phyloP scores from a whole-genome alignment of 2,113 vertebrate species.

The Tachuris rubrigastra region DNA sequence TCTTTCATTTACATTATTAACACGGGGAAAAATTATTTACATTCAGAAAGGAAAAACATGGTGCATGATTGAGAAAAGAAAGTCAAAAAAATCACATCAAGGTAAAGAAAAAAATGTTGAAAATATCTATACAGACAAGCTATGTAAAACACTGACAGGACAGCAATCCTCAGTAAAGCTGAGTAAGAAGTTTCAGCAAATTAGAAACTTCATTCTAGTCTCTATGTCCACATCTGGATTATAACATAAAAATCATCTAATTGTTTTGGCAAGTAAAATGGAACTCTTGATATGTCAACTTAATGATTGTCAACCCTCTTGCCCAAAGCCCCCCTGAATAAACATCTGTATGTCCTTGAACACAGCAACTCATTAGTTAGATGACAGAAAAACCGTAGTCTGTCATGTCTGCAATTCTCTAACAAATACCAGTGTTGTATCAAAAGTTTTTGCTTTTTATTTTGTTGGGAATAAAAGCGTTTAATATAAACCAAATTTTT shows the following conservation, averaged over 20 bases:
- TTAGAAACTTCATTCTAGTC: neutral
- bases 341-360: neutral
- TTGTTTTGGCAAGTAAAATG: neutral
- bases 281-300: neutral
- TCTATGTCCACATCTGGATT: neutral
- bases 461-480: neutral
- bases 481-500: neutral
- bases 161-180: neutral
- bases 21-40: neutral
- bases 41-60: neutral
- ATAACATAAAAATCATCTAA: neutral
- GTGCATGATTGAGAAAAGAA: neutral
- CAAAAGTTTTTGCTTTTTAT: neutral
- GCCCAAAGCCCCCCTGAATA: neutral
- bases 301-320: neutral
- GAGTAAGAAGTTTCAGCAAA: neutral
- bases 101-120: neutral
- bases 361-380: neutral
- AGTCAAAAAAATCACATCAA: neutral
- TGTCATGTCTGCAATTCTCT: neutral
- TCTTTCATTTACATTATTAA: neutral
- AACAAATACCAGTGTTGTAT: neutral
- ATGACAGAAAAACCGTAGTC: neutral
- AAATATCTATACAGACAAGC: neutral
- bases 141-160: neutral